Base-by-base conservation (phyloP, 2,797 vertebrate species). In the Amphiprion clarkii region DNA sequence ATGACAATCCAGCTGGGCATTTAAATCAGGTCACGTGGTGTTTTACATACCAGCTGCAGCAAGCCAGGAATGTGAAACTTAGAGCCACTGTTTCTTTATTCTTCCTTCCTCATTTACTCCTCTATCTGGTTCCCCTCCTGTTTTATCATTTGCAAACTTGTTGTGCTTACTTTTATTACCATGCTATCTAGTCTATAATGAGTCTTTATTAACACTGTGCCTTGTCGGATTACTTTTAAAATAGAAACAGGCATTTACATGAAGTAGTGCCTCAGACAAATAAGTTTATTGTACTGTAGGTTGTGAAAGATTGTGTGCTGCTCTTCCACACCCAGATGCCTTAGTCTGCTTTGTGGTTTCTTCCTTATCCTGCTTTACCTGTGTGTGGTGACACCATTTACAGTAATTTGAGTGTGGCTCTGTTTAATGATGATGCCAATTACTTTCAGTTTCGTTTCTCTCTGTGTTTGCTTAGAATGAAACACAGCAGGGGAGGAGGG, bases 381-480 rank as follows among this genome's bases (percentile, higher is more conserved):
- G 33, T 55, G 23, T 27, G 31, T 6, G 25, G 14, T 57, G 9
- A 5, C 1, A 36, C 46, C 33, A 36, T 81, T 92, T 87, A 71
- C 52, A 25, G 59, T 39, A 76, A 89, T 23, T 62, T 52, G 70
- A 78, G 44, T 72, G 69, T 49, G 6, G 39, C 8, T 29, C 3
- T 12, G 5, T 44, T 62, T 16, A 48, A 3, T 48, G 1, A 33
- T 21, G 19, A 4, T n/a, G 27, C 10, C 3, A 4, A 46, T 66
- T 7, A 52, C 75, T 89, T 91, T 92, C 86, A 69, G 59, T 92
- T 92, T 91, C 76, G 0, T 88, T 93, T 93, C 88, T 87, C 33
- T 29, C 1, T 17, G 1, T 1, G 1, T 76, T 57, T 8, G 25
- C 73, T 48, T 9, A 57, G 57, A 82, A 66, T 25, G 62, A 74